These are phyloP conservation scores for Brachyopa scutellaris DNA, from an alignment of 2,888 invertebrate species.

Conservation along the genomic window DNA sequence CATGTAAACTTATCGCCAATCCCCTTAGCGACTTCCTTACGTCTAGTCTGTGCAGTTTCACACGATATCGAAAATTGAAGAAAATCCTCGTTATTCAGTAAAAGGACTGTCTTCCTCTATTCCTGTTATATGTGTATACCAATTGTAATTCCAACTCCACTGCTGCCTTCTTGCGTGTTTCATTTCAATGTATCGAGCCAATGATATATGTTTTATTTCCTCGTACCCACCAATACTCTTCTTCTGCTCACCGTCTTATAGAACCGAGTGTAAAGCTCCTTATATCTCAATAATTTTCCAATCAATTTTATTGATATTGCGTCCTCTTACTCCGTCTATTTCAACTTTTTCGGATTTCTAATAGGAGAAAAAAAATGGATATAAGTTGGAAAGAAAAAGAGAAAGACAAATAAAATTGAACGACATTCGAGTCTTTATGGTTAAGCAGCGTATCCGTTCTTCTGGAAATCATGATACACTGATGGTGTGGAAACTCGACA, in stretches of 20 bases:
- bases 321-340: slow-evolving; percentile 44
- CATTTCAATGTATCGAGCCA: slow-evolving; percentile 39
- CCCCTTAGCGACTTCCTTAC: slow-evolving; percentile 35
- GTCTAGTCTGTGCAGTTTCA: slow-evolving; percentile 25
- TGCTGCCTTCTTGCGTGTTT: slow-evolving; percentile 29
- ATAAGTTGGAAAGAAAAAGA: slow-evolving; percentile 31
- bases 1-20: slow-evolving; percentile 38
- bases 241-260: slow-evolving; percentile 27
- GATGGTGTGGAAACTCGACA: slow-evolving; percentile 20
- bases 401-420: slow-evolving; percentile 53
- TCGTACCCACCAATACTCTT: slow-evolving; percentile 4
- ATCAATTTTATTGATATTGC: slow-evolving; percentile 62
- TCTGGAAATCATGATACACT: slow-evolving; percentile 23
- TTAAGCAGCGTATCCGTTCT: slow-evolving; percentile 21
- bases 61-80: slow-evolving; percentile 49
- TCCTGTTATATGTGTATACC: neutral
- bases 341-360: slow-evolving; percentile 36
- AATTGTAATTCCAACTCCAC: slow-evolving; percentile 16
- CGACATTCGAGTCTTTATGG: slow-evolving; percentile 30
- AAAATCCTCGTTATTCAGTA: slow-evolving; percentile 37
- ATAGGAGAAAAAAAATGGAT: slow-evolving; percentile 33
- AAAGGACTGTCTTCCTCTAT: slow-evolving; percentile 28
- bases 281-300: slow-evolving; percentile 60
- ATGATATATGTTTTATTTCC: slow-evolving; percentile 53
- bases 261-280: slow-evolving; percentile 52